phyloP scores from a whole-genome alignment of 2,797 vertebrate genomes.

The Agapornis canus region DNA sequence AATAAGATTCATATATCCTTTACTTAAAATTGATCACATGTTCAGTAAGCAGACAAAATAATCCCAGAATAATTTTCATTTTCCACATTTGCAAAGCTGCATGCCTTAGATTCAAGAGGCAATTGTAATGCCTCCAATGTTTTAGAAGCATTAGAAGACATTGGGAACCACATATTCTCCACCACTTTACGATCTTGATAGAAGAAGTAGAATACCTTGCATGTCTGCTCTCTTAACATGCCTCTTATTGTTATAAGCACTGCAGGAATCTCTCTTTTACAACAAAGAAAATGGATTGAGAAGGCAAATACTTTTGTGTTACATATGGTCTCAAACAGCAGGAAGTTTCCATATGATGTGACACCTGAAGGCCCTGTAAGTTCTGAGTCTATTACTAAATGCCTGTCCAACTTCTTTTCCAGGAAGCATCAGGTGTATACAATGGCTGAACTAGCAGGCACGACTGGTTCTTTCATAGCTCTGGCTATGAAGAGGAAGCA shows the following conservation, averaged over 20 bases:
- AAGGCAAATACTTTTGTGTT: constrained; percentile 60
- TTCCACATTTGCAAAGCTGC: not conserved
- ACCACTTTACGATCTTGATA: not conserved
- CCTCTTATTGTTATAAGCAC: constrained; percentile 16
- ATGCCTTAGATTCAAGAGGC: not conserved
- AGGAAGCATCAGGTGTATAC: constrained; percentile 17
- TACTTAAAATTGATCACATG: not conserved
- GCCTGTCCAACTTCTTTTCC: constrained; percentile 33
- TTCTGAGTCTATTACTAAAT: constrained; percentile 61
- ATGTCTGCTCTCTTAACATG: constrained; percentile 2
- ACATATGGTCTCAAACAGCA: constrained; percentile 33
- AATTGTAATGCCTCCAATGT: not conserved
- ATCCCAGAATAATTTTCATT: not conserved
- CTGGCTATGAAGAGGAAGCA: constrained; percentile 22
- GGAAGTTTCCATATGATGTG: constrained; percentile 22
- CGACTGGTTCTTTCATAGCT: constrained; percentile 33
- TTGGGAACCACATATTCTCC: not conserved
- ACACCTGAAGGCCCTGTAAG: constrained; percentile 25
- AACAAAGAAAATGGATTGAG: constrained; percentile 49
- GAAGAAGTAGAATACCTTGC: not conserved
- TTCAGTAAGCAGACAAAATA: not conserved
- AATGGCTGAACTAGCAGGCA: constrained; percentile 34
- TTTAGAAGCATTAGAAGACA: not conserved
- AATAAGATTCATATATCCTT: not conserved
- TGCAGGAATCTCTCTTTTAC: constrained; percentile 43